Evolutionary conservation across 2,113 vertebrate genomes (phyloP), one percentile per base, ranked within the genome.

Genomic region (Lophotis ruficrista): DNA sequence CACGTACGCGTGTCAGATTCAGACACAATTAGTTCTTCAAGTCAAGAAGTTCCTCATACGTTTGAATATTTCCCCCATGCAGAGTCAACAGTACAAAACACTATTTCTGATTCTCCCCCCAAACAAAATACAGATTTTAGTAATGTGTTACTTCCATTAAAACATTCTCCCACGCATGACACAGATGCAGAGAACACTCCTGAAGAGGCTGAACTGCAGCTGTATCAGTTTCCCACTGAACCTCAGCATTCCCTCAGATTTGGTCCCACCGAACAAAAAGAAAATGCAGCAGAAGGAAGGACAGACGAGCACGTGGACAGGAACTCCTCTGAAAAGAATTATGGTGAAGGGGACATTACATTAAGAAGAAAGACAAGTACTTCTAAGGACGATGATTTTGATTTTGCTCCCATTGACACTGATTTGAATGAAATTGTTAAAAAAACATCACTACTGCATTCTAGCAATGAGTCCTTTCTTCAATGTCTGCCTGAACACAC

Each of bases 1-100:
- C 50, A 8, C 0, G 0, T 15, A 71, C 72, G 31, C 25, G 6
- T 3, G 23, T 48, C 92, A 7, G 14, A 19, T 28, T 78, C 87
- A 16, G 70, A 28, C 17, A 45, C 27, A 45, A 5, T 20, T 2
- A 75, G 60, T 38, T 72, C 73, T 54, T 41, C 89, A 62, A n/a
- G 50, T 37, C 88, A 79, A 11, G 75, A 87, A 79, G 47, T 20
- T 81, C 45, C 76, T 3, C 33, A 19, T 50, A 22, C 0, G 0
- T 50, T 64, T 35, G 14, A 24, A 54, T 23, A 33, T 68, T 93
- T 71, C n/a, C 60, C 53, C 53, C 65, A 84, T 2, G 14, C 25
- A 64, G 78, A 82, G 33, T 10, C 57, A 35, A n/a, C 38, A 50
- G 31, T 1, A 68, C 83, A 82, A 65, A 82, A 65, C 33, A n/a